Percentiles rank a stretch among this genome's conserved stretches.
Conservation (phyloP, 2,797 vertebrate species). For the Microtus agrestis region DNA sequence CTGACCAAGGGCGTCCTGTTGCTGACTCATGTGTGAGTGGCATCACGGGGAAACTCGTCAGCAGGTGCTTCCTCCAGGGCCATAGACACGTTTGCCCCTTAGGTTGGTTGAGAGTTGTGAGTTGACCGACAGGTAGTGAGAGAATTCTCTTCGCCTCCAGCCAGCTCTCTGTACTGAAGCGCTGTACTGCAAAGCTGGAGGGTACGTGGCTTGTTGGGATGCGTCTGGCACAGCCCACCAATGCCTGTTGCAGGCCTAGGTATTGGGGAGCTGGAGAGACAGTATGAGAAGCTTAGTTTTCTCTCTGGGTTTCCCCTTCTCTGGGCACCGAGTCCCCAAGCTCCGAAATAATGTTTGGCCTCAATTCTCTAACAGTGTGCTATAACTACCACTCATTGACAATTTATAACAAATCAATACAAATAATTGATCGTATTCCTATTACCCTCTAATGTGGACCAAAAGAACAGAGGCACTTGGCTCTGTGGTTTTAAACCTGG, state of each 20-base stretch:
- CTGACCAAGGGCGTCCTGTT: background rate
- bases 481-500: background rate
- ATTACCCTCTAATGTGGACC: background rate
- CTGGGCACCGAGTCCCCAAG: background rate
- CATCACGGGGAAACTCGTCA: rapidly evolving
- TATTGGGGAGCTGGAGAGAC: background rate
- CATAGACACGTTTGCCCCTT: background rate
- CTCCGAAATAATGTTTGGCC: background rate
- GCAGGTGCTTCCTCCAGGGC: constrained; percentile 55
- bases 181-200: background rate
- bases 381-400: background rate
- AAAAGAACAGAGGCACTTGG: background rate
- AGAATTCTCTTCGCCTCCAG: too few relatives aligned
- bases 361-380: constrained; percentile 16
- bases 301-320: background rate
- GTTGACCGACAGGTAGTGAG: background rate
- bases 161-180: background rate
- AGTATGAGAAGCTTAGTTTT: background rate
- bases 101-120: background rate
- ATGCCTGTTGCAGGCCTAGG: background rate
- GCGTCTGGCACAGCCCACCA: too few relatives aligned
- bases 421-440: background rate
- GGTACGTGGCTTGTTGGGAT: background rate
- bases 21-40: background rate
- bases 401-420: background rate